Evolutionary conservation across 1,140 invertebrate species (phyloP).

Genomic region (Subanguina moxae): DNA sequence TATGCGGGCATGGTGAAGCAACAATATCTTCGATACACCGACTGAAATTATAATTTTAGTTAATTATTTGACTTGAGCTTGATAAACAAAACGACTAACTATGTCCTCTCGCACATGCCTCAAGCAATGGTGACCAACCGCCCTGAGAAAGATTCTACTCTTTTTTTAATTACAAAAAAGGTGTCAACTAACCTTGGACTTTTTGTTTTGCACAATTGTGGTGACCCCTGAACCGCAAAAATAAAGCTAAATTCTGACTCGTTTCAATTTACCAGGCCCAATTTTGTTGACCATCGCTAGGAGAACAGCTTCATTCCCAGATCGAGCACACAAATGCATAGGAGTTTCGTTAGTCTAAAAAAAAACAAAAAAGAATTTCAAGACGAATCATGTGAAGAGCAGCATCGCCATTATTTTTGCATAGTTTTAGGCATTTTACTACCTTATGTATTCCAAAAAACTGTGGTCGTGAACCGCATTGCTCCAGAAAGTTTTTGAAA

Average conservation of each 20-base stretch:
- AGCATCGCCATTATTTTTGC: no score
- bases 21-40: conserved; percentile 65
- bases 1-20: conserved; percentile 75
- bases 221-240: not conserved
- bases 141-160: conserved; percentile 58
- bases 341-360: conserved; percentile 72
- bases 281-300: conserved; percentile 86
- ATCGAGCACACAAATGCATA: conserved; percentile 86
- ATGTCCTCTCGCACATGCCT: conserved; percentile 72
- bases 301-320: conserved; percentile 89
- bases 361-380: not conserved
- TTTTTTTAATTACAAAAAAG: not conserved
- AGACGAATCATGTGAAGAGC: no score
- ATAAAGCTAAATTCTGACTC: not conserved
- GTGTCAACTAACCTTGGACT: conserved; percentile 67
- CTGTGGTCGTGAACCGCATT: no score
- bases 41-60: conserved; percentile 29
- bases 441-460: no score
- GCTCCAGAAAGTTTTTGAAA: no score
- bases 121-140: conserved; percentile 91
- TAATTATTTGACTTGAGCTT: not conserved
- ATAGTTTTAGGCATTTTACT: no score
- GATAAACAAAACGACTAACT: conserved; percentile 2
- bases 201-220: conserved; percentile 79
- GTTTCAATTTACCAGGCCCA: conserved; percentile 75